Evolutionary conservation across 2,797 vertebrate species (phyloP).

Genomic region (Xenopus petersii): DNA sequence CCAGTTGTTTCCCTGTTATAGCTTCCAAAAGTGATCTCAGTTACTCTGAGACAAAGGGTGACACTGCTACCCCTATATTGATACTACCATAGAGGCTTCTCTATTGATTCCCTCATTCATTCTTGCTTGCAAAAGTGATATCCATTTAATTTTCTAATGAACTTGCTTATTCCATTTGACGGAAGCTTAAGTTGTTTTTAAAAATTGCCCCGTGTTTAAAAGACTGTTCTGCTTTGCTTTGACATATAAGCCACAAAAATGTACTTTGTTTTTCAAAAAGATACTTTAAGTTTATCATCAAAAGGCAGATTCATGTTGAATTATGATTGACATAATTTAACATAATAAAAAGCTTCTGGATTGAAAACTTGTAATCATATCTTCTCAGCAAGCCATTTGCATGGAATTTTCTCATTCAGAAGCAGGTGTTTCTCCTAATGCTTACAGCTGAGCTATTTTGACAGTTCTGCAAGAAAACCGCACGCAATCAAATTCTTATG

Average conservation of each 20-base stretch:
- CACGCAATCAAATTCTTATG: constrained; percentile 30
- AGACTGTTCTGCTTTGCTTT: constrained; percentile 2
- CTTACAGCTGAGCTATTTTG: constrained; percentile 45
- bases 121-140: too few species aligned
- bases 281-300: constrained; percentile 25
- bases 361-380: constrained; percentile 45
- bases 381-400: constrained; percentile 40
- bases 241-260: constrained; percentile 12
- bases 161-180: not conserved
- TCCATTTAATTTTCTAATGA: not conserved
- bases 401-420: constrained; percentile 37
- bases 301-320: constrained; percentile 34
- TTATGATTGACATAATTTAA: constrained; percentile 49
- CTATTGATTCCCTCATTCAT: too few species aligned
- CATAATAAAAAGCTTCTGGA: constrained; percentile 44
- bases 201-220: constrained; percentile 12
- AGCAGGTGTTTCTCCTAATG: constrained; percentile 42
- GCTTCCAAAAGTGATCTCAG: too few species aligned
- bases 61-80: too few species aligned
- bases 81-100: too few species aligned
- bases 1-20: too few species aligned
- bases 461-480: constrained; percentile 25
- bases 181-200: constrained; percentile 5
- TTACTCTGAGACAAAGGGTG: too few species aligned
- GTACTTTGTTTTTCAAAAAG: constrained; percentile 24